These are phyloP conservation scores for Rhyzopertha dominica DNA, from an alignment of 1,140 invertebrate genomes.

Conservation along the genomic window DNA sequence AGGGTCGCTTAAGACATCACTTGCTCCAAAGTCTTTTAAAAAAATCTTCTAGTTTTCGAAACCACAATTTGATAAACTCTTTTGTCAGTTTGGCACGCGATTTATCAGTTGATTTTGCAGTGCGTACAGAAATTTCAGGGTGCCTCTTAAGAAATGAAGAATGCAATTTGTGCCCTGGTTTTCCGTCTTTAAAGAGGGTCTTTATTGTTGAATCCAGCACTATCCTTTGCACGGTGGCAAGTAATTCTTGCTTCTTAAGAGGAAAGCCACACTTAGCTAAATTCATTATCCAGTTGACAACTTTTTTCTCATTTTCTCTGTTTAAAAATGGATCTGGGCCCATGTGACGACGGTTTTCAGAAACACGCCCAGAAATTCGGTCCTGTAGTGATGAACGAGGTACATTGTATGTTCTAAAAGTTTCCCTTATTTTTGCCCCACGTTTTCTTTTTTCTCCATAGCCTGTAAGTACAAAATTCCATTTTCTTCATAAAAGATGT, in stretches of 20 bases:
- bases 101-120: constrained; percentile 27
- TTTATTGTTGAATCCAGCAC: constrained; percentile 6
- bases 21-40: constrained; percentile 18
- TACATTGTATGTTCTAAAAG: too few relatives aligned
- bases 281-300: constrained; percentile 13
- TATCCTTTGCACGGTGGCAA: constrained; percentile 14
- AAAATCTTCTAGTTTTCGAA: constrained; percentile 21
- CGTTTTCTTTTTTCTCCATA: too few relatives aligned
- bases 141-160: constrained; percentile 33
- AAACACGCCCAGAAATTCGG: too few relatives aligned
- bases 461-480: too few relatives aligned
- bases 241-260: constrained; percentile 14
- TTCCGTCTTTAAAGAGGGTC: constrained; percentile 24
- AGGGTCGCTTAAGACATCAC: constrained; percentile 15
- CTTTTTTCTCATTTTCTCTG: constrained; percentile 8
- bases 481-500: too few relatives aligned
- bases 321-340: too few relatives aligned
- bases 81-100: constrained; percentile 32
- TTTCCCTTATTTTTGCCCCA: too few relatives aligned
- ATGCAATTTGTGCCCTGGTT: constrained; percentile 29
- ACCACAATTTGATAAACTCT: constrained; percentile 33
- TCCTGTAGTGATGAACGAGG: too few relatives aligned
- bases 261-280: constrained; percentile 21
- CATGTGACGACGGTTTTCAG: too few relatives aligned
- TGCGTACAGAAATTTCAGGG: constrained; percentile 22